Conservation (phyloP, 1,140 invertebrate species). For the Brachionus calyciflorus region DNA sequence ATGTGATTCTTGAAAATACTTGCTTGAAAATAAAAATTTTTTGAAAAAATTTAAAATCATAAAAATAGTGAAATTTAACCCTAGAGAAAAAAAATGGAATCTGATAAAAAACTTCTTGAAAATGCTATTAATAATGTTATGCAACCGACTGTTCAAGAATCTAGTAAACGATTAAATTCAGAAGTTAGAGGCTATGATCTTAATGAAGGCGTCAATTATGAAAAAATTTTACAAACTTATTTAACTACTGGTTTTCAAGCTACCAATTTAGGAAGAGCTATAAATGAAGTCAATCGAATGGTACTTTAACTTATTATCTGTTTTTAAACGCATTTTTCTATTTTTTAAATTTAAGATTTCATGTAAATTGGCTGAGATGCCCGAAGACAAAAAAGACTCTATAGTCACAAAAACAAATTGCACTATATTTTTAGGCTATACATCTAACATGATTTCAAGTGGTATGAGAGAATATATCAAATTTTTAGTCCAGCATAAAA, state of each 20-base stretch:
- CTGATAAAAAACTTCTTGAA: slow-evolving; percentile 33
- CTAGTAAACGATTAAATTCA: background rate
- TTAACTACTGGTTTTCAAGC: slow-evolving; percentile 42
- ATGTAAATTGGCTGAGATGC: slow-evolving; percentile 14
- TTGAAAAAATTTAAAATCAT: background rate
- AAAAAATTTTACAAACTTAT: slow-evolving; percentile 13
- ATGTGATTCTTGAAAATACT: too few species aligned
- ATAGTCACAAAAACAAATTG: slow-evolving; percentile 15
- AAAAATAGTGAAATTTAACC: background rate
- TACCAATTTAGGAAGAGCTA: slow-evolving; percentile 27
- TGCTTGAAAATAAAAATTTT: too few species aligned
- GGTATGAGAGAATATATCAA: slow-evolving; percentile 85
- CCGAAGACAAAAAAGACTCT: slow-evolving; percentile 32
- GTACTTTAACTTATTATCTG: background rate
- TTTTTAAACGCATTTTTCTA: background rate
- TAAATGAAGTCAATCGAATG: slow-evolving; percentile 35
- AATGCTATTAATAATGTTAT: slow-evolving; percentile 28
- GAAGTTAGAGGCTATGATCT: slow-evolving; percentile 38
- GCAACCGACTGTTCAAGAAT: slow-evolving; percentile 17
- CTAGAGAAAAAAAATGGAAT: background rate
- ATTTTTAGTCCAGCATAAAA: slow-evolving; percentile 77
- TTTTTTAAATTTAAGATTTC: background rate
- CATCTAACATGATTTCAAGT: slow-evolving; percentile 93
- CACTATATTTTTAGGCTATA: slow-evolving; percentile 95
- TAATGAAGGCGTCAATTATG: slow-evolving; percentile 27